Evolutionary conservation across 2,888 invertebrate genomes (phyloP).

Genomic region (Julus scandinavius): DNA sequence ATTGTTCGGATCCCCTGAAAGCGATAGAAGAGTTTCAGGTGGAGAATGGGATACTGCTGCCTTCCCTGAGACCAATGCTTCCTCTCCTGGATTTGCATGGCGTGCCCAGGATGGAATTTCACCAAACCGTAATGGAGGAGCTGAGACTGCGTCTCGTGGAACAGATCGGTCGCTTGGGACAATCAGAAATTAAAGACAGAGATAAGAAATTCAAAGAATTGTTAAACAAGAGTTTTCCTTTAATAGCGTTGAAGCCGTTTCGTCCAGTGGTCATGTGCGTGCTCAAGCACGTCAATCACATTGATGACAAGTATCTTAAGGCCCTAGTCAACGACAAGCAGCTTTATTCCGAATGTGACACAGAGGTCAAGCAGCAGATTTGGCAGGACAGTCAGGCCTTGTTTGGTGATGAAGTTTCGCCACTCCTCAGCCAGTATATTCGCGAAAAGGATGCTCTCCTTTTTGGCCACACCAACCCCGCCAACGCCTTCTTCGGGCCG

Average conservation of each 20-base stretch:
- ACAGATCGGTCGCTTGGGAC: conserved; percentile 85
- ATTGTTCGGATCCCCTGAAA: conserved; percentile 94
- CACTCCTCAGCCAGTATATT: conserved; percentile 89
- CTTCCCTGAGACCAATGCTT: conserved; percentile 92
- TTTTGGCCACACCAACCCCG: conserved; percentile 86
- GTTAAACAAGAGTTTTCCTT: conserved; percentile 90
- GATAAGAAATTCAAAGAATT: conserved; percentile 90
- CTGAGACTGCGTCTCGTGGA: conserved; percentile 77
- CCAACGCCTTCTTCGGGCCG: conserved; percentile 88
- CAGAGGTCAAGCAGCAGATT: conserved; percentile 96
- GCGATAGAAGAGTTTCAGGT: conserved; percentile 99
- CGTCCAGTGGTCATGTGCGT: conserved; percentile 96
- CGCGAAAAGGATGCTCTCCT: conserved; percentile 90
- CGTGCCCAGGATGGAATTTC: conserved; percentile 91
- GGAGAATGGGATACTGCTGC: conserved; percentile 90
- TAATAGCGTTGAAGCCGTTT: conserved; percentile 88
- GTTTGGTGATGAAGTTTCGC: conserved; percentile 97
- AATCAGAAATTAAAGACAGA: conserved; percentile 75
- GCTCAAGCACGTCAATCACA: conserved; percentile 89
- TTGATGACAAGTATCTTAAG: conserved; percentile 87
- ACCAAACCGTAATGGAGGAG: conserved; percentile 89
- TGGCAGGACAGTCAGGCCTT: conserved; percentile 98
- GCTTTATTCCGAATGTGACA: conserved; percentile 92
- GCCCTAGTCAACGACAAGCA: conserved; percentile 79
- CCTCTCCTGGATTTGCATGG: conserved; percentile 95